Base-by-base conservation (phyloP, 2,888 invertebrate species). In the Platypus cylindrus region DNA sequence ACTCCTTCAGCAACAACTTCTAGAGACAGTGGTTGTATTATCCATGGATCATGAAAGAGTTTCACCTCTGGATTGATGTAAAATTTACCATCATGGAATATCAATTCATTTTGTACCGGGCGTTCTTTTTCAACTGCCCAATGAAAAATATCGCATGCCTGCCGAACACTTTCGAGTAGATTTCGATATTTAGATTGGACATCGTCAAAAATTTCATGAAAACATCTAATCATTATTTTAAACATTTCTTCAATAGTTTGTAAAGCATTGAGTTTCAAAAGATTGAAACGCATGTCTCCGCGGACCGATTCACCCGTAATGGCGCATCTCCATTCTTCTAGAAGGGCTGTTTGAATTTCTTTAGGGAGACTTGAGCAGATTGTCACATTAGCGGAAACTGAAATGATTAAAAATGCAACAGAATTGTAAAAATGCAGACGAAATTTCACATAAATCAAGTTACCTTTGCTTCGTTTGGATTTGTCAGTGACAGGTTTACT, bases 291-390 rank as follows among this genome's bases (percentile, higher is more conserved):
- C 28, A 67, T 48, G 28, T 54, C 59, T 2, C 63, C 61, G 42
- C 76, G 60, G 37, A 58, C 63, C 48, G 64, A 61, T 59, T 77
- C 77, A 15, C 70, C 73, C 34, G 64, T 62, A 3, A 70, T 52
- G 7, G 67, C 73, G 52, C 65, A 64, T 24, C 34, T 20, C 72
- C 75, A 76, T 54, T 76, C 75, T 15, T 68, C 63, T 11, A 71
- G 51, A 45, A 70, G 26, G 53, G 52, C 53, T 54, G 63, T 50
- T 58, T 63, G 34, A 45, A 48, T 48, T 32, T 54, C 48, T 36
- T 51, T 51, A 1, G n/a, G n/a, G n/a, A n/a, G n/a, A n/a, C n/a
- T n/a, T n/a, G n/a, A n/a, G n/a, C n/a, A n/a, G n/a, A n/a, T n/a
- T n/a, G n/a, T n/a, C n/a, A n/a, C n/a, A n/a, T n/a, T n/a, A n/a